phyloP scores from a whole-genome alignment of 2,888 invertebrate genomes.

The Julus scanicus region DNA sequence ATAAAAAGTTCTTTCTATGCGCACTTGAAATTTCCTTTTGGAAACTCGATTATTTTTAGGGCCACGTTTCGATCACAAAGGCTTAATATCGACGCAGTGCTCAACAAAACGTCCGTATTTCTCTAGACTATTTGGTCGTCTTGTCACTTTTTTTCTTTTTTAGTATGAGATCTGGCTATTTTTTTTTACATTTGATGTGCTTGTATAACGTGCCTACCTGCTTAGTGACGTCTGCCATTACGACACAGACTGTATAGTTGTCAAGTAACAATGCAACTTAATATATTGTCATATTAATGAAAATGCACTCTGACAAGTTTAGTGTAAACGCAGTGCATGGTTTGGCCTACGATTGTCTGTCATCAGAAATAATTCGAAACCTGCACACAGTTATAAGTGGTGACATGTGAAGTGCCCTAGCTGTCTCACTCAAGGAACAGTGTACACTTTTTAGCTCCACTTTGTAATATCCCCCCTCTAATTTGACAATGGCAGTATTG shows the following conservation, averaged over 20 bases:
- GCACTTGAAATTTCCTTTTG: neutral
- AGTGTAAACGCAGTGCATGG: too few relatives aligned
- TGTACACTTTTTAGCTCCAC: too few relatives aligned
- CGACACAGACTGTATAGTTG: neutral
- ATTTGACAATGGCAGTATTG: too few relatives aligned
- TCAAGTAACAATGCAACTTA: neutral
- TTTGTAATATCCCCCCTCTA: too few relatives aligned
- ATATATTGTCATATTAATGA: neutral
- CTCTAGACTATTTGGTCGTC: neutral
- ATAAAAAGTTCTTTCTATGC: neutral
- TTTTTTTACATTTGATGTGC: neutral
- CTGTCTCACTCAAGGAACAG: too few relatives aligned
- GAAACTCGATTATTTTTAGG: neutral
- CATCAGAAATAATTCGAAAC: too few relatives aligned
- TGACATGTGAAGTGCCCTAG: too few relatives aligned
- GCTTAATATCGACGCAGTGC: neutral
- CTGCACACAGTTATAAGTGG: too few relatives aligned
- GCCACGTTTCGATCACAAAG: conserved; percentile 29
- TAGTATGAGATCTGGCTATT: neutral
- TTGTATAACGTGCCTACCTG: neutral
- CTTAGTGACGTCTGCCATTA: neutral
- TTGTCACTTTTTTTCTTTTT: neutral
- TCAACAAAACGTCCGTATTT: neutral
- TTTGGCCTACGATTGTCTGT: too few relatives aligned
- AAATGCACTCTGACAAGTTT: too few relatives aligned